Evolutionary conservation across 1,140 invertebrate species (phyloP), one percentile per base, ranked within the genome.

Genomic region (Diuraphis noxia): DNA sequence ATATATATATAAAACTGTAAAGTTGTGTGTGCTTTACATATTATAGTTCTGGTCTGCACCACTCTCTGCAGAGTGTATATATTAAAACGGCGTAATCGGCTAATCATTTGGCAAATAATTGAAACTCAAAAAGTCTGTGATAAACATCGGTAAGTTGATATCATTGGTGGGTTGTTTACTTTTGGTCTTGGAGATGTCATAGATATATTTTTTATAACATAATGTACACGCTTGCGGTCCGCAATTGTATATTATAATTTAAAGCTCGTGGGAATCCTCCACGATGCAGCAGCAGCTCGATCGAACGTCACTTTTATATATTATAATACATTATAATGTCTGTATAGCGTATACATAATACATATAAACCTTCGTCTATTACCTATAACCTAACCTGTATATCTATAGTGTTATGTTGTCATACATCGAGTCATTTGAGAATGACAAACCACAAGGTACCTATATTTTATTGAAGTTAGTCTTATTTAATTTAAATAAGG

Each of bases 91-190:
- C 52, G 36, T 63, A 88, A 91, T 81, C 89, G 72, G 63, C 43
- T 82, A 52, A 91, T 91, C 89, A 10, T 82, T 81, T 49, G 25
- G 77, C 41, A 82, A 91, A 91, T 91, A 91, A 91, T 91, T 81
- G 81, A 91, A 82, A 82, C 25, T 41, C 36, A 79, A 38, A 49
- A 90, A 87, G 1, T 36, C 21, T n/a, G 49, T 34, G 77, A 91
- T 91, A 91, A 49, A 82, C 38, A 91, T 91, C 77, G 77, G 89
- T 91, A 91, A 91, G 52, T 49, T 52, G 89, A 91, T 91, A 91
- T 81, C 77, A 40, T 49, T 91, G 89, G 41, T 21, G 77, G 72
- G 72, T 81, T 91, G 89, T 91, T 91, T 91, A 49, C 89, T 82
- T 91, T 81, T 40, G n/a, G 30, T 63, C 56, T 88, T 40, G 3